Conservation (phyloP, 1,140 invertebrate genomes). For the Frieseomelitta varia region DNA sequence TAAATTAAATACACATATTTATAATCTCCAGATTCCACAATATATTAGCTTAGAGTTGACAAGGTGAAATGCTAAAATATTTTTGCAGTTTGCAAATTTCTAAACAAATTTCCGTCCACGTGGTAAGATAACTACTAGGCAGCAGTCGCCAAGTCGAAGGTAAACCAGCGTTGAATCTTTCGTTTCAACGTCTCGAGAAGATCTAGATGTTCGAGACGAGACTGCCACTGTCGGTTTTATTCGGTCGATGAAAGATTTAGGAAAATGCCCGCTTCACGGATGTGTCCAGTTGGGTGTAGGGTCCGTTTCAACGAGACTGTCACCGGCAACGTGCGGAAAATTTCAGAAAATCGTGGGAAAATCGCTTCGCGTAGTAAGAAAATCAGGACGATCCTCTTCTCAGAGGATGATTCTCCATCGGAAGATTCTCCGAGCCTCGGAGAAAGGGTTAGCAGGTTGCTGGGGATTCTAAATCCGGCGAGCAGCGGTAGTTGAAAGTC, state of each 20-base stretch:
- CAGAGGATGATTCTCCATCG: not conserved
- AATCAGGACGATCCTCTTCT: not conserved
- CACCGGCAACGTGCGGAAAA: not conserved
- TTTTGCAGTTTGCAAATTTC: too few species aligned
- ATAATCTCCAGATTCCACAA: too few species aligned
- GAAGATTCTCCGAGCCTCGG: not conserved
- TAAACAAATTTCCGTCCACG: not conserved
- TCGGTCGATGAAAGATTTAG: conserved; percentile 33
- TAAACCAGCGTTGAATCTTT: not conserved
- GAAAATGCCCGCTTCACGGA: conserved; percentile 8
- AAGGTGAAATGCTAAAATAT: too few species aligned
- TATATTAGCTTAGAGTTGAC: too few species aligned
- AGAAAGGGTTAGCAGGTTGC: too few species aligned
- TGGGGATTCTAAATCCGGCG: not conserved
- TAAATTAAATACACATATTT: too few species aligned
- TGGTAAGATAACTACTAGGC: too few species aligned
- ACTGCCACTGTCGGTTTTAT: not conserved
- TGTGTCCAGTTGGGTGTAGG: not conserved
- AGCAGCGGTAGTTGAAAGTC: not conserved
- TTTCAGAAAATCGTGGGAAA: not conserved
- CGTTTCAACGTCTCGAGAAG: not conserved
- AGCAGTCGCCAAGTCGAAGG: too few species aligned
- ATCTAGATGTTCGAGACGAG: not conserved
- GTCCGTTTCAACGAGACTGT: not conserved
- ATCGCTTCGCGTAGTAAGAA: not conserved